Percentiles rank a stretch among this genome's conserved stretches.
Evolutionary conservation across 1,140 invertebrate genomes (phyloP).

Genomic region (Drosophila virilis): DNA sequence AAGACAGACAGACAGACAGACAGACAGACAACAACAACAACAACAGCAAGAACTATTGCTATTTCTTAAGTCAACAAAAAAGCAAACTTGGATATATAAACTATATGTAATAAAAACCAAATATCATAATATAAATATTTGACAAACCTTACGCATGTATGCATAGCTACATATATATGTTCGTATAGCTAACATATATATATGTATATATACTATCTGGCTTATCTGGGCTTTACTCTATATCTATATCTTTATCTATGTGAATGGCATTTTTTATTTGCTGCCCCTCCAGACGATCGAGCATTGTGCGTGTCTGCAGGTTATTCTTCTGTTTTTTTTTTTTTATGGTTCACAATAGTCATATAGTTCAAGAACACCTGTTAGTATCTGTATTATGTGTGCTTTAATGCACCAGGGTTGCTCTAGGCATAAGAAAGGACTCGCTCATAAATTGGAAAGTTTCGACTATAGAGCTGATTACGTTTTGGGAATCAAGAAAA

Average conservation of each 20-base stretch:
- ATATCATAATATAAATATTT: slow-evolving; percentile 43
- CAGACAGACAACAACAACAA: slow-evolving; percentile 12
- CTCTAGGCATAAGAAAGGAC: too few relatives aligned
- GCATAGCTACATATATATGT: neutral
- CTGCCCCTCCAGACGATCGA: neutral
- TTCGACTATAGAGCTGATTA: too few relatives aligned
- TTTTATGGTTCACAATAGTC: neutral
- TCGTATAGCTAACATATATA: neutral
- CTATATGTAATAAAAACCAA: slow-evolving; percentile 32
- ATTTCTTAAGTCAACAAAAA: slow-evolving; percentile 26
- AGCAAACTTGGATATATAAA: slow-evolving; percentile 11
- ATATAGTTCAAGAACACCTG: neutral
- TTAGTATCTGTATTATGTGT: too few relatives aligned
- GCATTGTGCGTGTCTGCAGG: neutral
- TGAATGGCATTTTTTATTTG: slow-evolving; percentile 46
- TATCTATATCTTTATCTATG: slow-evolving; percentile 56
- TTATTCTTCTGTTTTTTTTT: neutral
- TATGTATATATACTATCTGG: slow-evolving; percentile 18
- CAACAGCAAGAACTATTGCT: slow-evolving; percentile 16
- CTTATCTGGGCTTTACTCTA: slow-evolving; percentile 10
- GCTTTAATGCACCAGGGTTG: too few relatives aligned
- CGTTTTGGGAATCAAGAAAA: too few relatives aligned
- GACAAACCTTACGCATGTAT: slow-evolving; percentile 17
- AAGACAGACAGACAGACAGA: slow-evolving; percentile 8
- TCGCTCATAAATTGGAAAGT: too few relatives aligned